These are phyloP conservation scores for Psittacara wagleri DNA, from an alignment of 2,113 vertebrate species.

Conservation along the genomic window DNA sequence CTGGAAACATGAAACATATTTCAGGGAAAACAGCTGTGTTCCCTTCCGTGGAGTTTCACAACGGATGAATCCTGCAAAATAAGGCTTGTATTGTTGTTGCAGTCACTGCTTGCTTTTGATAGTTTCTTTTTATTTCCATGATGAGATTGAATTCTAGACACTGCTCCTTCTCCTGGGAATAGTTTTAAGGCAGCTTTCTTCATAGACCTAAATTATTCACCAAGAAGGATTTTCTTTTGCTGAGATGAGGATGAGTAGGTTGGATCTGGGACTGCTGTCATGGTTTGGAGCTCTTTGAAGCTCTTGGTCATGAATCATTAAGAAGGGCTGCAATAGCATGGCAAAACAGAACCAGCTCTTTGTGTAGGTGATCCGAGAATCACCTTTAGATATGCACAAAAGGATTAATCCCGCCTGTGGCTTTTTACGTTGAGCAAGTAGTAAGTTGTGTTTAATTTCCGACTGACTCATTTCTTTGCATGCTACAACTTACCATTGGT, in stretches of 20 bases:
- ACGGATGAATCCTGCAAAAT: neutral
- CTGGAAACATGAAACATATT: conserved; percentile 16
- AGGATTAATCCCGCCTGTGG: neutral
- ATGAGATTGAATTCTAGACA: conserved; percentile 41
- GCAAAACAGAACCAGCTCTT: neutral
- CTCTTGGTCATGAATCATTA: conserved; percentile 46
- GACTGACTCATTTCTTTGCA: conserved; percentile 13
- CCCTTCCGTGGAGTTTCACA: conserved; percentile 34
- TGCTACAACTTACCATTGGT: neutral
- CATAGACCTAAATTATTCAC: conserved; percentile 43
- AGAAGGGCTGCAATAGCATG: conserved; percentile 8
- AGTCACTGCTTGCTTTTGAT: neutral
- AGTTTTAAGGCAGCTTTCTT: conserved; percentile 24
- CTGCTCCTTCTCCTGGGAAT: conserved; percentile 6
- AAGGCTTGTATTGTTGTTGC: conserved; percentile 29
- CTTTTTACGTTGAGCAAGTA: neutral
- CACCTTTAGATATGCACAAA: neutral
- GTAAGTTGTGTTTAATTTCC: neutral
- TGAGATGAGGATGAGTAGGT: neutral
- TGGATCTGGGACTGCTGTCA: neutral
- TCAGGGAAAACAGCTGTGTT: conserved; percentile 48
- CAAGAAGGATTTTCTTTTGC: neutral
- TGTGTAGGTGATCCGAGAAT: conserved; percentile 20
- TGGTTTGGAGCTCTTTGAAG: conserved; percentile 50
- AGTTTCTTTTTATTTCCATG: conserved; percentile 48